Evolutionary conservation across 2,797 vertebrate species (phyloP), one percentile per base, ranked within the genome.

Genomic region (Lepus oiostolus): DNA sequence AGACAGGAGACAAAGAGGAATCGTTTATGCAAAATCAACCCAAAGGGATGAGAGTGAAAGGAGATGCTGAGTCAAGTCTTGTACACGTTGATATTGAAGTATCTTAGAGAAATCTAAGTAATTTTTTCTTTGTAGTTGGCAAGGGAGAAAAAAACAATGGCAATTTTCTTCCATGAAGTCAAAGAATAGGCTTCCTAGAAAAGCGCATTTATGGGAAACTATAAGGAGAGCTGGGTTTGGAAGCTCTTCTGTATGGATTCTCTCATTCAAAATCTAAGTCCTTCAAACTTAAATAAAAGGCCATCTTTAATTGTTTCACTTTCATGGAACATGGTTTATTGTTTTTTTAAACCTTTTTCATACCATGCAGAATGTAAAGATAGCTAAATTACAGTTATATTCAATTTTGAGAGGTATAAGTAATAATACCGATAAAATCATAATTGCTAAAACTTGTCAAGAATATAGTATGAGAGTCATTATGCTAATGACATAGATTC

Each of bases 221-320:
- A 71, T 17, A 85, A 74, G 22, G 76, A 85, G 3, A 54, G 9
- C 5, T 35, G 6, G 19, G 54, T 58, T 58, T 50, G 32, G 58
- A 88, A 19, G 11, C 16, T 67, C 13, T 82, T 79, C n/a, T 12
- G 74, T n/a, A 30, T 70, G 7, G 3, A 3, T 65, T 77, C 30
- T 68, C 28, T 77, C 90, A 71, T 12, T 89, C 28, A 74, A 35
- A 5, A 32, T 68, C 10, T 54, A 72, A 58, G 86, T 26, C 14
- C 70, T 21, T 70, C 30, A 7, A 32, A 24, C 19, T 77, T 90
- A 77, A 77, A 72, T 11, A 88, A 1, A 28, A 74, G 6, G 17
- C 42, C 19, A 47, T 84, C 38, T 17, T 87, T 90, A 89, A 95
- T 16, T 89, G 8, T 79, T 90, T 93, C 94, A 90, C 28, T 88